Evolutionary conservation across 53 echinoderm and acorn worm genomes (phyloP), one percentile per base, ranked within the genome.

Genomic region (Echinarachnius parma): DNA sequence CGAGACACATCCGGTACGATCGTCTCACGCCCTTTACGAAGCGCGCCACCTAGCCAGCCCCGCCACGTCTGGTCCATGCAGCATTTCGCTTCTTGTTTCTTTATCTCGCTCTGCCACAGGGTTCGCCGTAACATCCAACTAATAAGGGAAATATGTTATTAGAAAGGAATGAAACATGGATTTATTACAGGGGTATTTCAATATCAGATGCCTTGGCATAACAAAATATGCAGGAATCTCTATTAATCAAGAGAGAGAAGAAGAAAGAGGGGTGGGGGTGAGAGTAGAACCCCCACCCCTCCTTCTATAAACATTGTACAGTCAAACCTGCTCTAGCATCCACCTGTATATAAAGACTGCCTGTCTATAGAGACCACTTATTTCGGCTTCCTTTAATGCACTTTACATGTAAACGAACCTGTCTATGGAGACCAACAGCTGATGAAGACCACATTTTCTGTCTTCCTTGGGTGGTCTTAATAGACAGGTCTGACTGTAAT

Each of bases 1-100:
- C 95, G 84, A 34, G 95, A 95, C 61, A 95, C 81, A 34, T 95
- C 95, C 9, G 95, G 95, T 31, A 87, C 68, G 48, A 68, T 20
- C 3, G 68, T 50, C 22, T 68, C 68, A 9, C 68, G 48, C 1
- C 67, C 79, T 5, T 72, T 72, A 55, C 74, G 55, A 9, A 3
- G 3, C 13, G 55, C 74, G 8, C 28, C 74, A 21, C 59, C 36
- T 29, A 83, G 59, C 93, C 93, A 93, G 3, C 71, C 93, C 48
- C 85, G 75, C 93, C 93, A 93, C 24, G 89, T 86, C 14, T 86
- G 86, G 7, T 59, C 34, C 11, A 59, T 31, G 60, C 89, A 89
- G 46, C 93, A 93, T 14, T 53, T 75, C 20, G 36, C 34, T 32
- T 78, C 65, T 22, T 78, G 63, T 11, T 80, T 61, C 58, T 66